Evolutionary conservation across 2,888 invertebrate species (phyloP).

Genomic region (Ditylenchus weischeri): DNA sequence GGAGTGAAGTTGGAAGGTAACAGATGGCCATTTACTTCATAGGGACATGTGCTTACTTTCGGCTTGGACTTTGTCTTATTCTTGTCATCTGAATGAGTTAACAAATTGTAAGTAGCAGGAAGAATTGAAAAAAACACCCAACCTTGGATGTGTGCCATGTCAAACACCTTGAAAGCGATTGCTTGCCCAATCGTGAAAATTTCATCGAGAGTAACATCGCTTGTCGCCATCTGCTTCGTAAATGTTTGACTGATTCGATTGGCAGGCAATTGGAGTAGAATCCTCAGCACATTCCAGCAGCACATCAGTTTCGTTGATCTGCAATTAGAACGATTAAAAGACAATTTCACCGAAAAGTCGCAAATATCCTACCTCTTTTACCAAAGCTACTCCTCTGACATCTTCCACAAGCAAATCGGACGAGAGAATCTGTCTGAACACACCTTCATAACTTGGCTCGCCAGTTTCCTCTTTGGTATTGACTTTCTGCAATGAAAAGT

Average conservation of each 20-base stretch:
- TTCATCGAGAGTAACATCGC: slow-evolving; percentile 40
- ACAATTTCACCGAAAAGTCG: slow-evolving; percentile 10
- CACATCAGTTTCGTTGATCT: slow-evolving; percentile 35
- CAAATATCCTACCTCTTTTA: slow-evolving; percentile 35
- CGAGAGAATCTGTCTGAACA: slow-evolving; percentile 34
- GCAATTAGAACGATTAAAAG: slow-evolving; percentile 17
- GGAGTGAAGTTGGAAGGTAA: slow-evolving; percentile 38
- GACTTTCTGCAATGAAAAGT: slow-evolving; percentile 13
- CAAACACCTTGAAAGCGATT: slow-evolving; percentile 41
- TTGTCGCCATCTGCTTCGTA: slow-evolving; percentile 16
- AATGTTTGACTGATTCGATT: slow-evolving; percentile 30
- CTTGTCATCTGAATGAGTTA: neutral
- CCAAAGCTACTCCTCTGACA: slow-evolving; percentile 44
- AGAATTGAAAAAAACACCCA: slow-evolving; percentile 8
- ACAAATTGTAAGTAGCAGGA: neutral
- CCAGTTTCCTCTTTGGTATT: slow-evolving; percentile 25
- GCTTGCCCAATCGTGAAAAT: slow-evolving; percentile 50
- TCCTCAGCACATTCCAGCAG: slow-evolving; percentile 35
- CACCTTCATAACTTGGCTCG: slow-evolving; percentile 17
- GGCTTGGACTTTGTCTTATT: slow-evolving; percentile 32
- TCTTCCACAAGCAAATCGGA: slow-evolving; percentile 41
- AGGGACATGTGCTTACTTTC: slow-evolving; percentile 31
- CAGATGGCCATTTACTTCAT: slow-evolving; percentile 45
- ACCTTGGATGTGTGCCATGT: slow-evolving; percentile 6
- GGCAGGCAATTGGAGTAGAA: slow-evolving; percentile 33